Base-by-base conservation (phyloP, 2,888 invertebrate species). In the Limnephilus lunatus region DNA sequence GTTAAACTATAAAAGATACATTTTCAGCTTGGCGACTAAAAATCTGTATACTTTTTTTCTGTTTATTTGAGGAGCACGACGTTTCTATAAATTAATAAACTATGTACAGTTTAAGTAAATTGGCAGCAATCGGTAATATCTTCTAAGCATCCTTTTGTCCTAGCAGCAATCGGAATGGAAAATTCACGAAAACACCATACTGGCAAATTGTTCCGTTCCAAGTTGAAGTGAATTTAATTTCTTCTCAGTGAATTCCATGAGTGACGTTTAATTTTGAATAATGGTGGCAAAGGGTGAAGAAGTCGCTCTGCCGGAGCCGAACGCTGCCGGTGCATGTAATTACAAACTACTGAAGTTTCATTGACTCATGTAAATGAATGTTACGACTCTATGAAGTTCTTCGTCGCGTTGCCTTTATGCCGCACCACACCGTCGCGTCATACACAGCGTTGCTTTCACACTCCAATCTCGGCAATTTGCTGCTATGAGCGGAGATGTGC, bases 291-390 rank as follows among this genome's bases (percentile, higher is more conserved):
- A 5, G 86, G 15, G 44, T 11, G 35, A 86, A 86, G 35, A 48
- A 86, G 86, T 86, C 86, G 32, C 68, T 32, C 92, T 39, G 89
- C 44, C 35, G 83, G 14, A 86, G 86, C 30, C 12, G 91, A 90
- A 82, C n/a, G 85, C 48, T 81, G 91, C 91, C 87, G 92, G 91
- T 91, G 91, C 86, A 91, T 87, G 88, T 92, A 92, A 92, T 92
- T 92, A 91, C 90, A 90, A 53, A 68, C n/a, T 90, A 90, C 92
- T 68, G 68, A 91, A 91, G 90, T 92, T 90, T 83, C 92, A 92
- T 90, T 92, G 90, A 85, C 82, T 90, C 89, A 32, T 83, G 83
- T 83, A 35, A 83, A 35, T 39, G 35, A 35, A 39, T 83, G 83
- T 83, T 35, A 83, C 83, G 25, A 32, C 35, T 83, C 83, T 15